Percentiles rank a stretch among this genome's conserved stretches.
phyloP scores from a whole-genome alignment of 2,797 vertebrate genomes.

The Novumbra hubbsi region DNA sequence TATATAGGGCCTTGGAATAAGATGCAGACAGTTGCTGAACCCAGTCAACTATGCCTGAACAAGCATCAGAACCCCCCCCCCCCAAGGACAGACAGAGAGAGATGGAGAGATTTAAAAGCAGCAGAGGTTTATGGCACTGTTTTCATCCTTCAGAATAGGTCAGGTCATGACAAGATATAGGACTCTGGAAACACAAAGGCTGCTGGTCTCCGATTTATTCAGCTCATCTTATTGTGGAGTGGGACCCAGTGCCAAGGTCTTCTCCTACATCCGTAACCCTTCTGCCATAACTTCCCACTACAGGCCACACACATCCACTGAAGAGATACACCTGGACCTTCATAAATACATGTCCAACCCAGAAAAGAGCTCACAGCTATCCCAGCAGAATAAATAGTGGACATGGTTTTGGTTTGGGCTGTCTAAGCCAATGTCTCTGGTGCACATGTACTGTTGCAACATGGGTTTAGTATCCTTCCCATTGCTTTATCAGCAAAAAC shows the following conservation, averaged over 20 bases:
- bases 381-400: neutral
- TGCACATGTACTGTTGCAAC: too few species aligned
- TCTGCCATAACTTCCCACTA: constrained; percentile 47
- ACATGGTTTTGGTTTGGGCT: too few species aligned
- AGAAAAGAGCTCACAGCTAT: neutral
- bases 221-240: constrained; percentile 48
- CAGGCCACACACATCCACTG: neutral
- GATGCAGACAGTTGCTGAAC: constrained; percentile 52
- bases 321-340: neutral
- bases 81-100: constrained; percentile 33
- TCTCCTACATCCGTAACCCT: constrained; percentile 60
- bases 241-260: constrained; percentile 47
- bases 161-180: constrained; percentile 40
- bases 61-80: constrained; percentile 49
- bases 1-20: constrained; percentile 69
- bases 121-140: constrained; percentile 67
- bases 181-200: constrained; percentile 17
- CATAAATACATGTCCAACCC: neutral
- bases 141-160: constrained; percentile 62
- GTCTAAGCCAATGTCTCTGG: too few species aligned
- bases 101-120: constrained; percentile 60
- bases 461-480: too few species aligned
- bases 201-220: constrained; percentile 60
- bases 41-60: constrained; percentile 66
- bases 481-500: too few species aligned